Percentiles rank a stretch among this genome's conserved stretches.
Conservation (phyloP, 1,140 invertebrate genomes). For the Bombus superbus region DNA sequence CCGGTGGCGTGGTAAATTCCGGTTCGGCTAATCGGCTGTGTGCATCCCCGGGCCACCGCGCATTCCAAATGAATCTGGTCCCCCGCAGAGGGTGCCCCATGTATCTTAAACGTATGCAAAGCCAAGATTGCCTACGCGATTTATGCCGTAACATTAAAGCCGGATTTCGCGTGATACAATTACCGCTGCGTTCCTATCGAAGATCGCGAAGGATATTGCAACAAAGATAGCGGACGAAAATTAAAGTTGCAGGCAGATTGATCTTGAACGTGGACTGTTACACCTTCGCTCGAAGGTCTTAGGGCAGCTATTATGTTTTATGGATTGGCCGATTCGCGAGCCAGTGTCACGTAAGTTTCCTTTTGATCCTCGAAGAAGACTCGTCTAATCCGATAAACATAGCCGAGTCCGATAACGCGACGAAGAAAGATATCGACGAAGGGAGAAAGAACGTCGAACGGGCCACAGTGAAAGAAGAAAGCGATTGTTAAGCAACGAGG, state of each 20-base stretch:
- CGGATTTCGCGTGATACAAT: constrained; percentile 45
- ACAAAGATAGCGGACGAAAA: neutral
- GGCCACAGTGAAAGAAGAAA: constrained; percentile 27
- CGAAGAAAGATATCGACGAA: constrained; percentile 13
- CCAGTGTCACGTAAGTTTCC: neutral
- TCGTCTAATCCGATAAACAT: constrained; percentile 16
- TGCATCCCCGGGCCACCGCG: constrained; percentile 42
- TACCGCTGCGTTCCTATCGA: neutral
- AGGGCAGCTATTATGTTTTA: neutral
- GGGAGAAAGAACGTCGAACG: neutral
- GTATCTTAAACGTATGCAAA: constrained; percentile 54
- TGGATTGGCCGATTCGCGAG: neutral
- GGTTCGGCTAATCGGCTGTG: constrained; percentile 53
- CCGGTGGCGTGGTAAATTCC: constrained; percentile 36
- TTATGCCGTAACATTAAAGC: constrained; percentile 50
- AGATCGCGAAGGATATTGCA: neutral
- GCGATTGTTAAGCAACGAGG: constrained; percentile 33
- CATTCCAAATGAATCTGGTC: constrained; percentile 57
- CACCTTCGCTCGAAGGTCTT: neutral
- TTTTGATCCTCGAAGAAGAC: neutral
- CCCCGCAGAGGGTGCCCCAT: constrained; percentile 22
- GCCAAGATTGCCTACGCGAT: constrained; percentile 49
- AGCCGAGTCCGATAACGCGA: neutral
- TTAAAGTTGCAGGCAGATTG: neutral
- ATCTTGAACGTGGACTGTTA: neutral